A percentile compares a stretch with the other conserved stretches of the same genome.
phyloP scores from a whole-genome alignment of 2,888 invertebrate species.

The Acrobeloides nanus region DNA sequence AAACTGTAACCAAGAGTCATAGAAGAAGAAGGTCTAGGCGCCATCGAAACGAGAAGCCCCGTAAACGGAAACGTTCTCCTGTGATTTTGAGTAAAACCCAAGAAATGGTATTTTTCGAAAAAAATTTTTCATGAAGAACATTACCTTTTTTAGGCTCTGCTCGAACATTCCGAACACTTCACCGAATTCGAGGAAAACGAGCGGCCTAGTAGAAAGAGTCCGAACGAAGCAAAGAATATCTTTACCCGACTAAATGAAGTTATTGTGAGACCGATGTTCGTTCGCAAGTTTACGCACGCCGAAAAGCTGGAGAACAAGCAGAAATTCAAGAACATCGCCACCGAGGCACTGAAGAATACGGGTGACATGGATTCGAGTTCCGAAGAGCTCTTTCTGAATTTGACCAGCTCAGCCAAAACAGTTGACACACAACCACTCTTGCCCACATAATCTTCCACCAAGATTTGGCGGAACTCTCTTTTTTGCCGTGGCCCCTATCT shows the following conservation, averaged over 20 bases:
- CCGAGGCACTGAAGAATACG: constrained; percentile 10
- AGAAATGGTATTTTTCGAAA: constrained; percentile 68
- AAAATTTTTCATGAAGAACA: background rate
- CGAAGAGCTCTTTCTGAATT: too few species aligned
- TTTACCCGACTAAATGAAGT: constrained; percentile 26
- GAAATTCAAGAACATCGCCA: constrained; percentile 11
- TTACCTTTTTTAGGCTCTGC: constrained; percentile 13
- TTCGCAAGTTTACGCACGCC: constrained; percentile 48
- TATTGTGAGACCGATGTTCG: constrained; percentile 35
- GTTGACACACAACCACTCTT: too few species aligned
- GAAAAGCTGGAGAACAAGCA: constrained; percentile 12
- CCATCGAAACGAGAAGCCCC: constrained; percentile 11
- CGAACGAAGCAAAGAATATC: constrained; percentile 20
- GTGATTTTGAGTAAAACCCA: constrained; percentile 79
- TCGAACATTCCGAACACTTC: constrained; percentile 29
- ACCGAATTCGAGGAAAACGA: constrained; percentile 27
- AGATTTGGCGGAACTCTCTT: too few species aligned
- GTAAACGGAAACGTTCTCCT: constrained; percentile 19
- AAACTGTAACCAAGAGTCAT: too few species aligned
- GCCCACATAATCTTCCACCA: too few species aligned
- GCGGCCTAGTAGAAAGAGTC: constrained; percentile 7
- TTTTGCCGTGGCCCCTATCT: too few species aligned
- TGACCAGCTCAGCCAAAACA: too few species aligned
- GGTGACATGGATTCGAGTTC: constrained; percentile 12
- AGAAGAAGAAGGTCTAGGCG: constrained; percentile 16